Percentiles rank a stretch among this genome's conserved stretches.
Conservation (phyloP, 2,113 vertebrate species). For the Gasterosteus nipponicus region DNA sequence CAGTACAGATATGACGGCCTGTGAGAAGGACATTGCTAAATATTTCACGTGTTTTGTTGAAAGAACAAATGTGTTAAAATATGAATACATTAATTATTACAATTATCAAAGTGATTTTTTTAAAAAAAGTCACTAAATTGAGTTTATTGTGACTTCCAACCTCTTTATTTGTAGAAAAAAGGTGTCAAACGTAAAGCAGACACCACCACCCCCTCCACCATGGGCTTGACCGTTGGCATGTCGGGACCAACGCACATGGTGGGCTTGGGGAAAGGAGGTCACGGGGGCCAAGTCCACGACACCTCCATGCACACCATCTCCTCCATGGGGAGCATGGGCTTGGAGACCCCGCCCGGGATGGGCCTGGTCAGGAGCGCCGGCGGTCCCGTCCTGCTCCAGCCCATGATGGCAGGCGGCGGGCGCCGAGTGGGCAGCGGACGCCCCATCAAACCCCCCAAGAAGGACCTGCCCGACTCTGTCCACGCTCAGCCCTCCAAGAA, state of each 20-base stretch:
- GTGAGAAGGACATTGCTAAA: neutral
- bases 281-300: slow-evolving; percentile 75
- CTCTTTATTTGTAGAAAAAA: slow-evolving; percentile 84
- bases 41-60: neutral
- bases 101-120: neutral
- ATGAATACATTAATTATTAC: neutral
- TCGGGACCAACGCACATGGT: slow-evolving; percentile 70
- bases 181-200: slow-evolving; percentile 96
- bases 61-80: neutral
- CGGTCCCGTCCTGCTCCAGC: slow-evolving; percentile 74
- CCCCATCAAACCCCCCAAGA: slow-evolving; percentile 93
- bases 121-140: neutral
- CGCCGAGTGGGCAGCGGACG: slow-evolving; percentile 89
- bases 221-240: slow-evolving; percentile 83
- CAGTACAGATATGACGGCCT: neutral
- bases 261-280: slow-evolving; percentile 81
- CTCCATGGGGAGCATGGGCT: slow-evolving; percentile 69
- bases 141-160: neutral
- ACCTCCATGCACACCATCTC: slow-evolving; percentile 73
- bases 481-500: slow-evolving; percentile 87
- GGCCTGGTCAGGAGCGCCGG: slow-evolving; percentile 63
- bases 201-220: slow-evolving; percentile 92
- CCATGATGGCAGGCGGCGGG: slow-evolving; percentile 64
- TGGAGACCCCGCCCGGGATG: slow-evolving; percentile 70
- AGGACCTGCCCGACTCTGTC: slow-evolving; percentile 91